These are phyloP conservation scores for Bombycilla garrulus DNA, from an alignment of 2,113 vertebrate species.

Conservation along the genomic window DNA sequence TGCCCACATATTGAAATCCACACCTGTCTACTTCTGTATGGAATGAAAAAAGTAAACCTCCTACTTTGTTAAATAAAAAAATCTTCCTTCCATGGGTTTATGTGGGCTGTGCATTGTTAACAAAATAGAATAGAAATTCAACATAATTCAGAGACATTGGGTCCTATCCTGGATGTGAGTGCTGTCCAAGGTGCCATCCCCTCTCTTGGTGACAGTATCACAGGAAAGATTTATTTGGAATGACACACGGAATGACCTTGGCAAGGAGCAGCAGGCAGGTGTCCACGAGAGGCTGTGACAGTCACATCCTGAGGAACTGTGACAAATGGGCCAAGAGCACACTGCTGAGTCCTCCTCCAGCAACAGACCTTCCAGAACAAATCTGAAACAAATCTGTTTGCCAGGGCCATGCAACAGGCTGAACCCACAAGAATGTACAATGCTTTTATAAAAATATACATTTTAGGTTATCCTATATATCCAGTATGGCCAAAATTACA, in stretches of 20 bases:
- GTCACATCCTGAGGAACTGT: neutral
- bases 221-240: neutral
- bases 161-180: neutral
- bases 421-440: neutral
- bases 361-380: neutral
- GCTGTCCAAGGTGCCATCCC: neutral
- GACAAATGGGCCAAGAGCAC: neutral
- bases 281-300: neutral
- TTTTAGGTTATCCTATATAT: neutral
- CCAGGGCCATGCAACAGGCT: neutral
- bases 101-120: neutral
- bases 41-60: neutral
- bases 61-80: neutral
- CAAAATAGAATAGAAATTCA: neutral
- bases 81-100: neutral
- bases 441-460: neutral
- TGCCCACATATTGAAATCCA: neutral
- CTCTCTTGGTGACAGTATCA: neutral
- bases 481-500: neutral
- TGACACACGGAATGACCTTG: accelerated
- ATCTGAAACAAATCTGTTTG: neutral
- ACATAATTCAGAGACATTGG: neutral
- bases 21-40: neutral
- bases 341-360: neutral
- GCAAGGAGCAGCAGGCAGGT: neutral